Evolutionary conservation across 2,113 vertebrate genomes (phyloP).

Genomic region (Ornithorhynchus anatinus): DNA sequence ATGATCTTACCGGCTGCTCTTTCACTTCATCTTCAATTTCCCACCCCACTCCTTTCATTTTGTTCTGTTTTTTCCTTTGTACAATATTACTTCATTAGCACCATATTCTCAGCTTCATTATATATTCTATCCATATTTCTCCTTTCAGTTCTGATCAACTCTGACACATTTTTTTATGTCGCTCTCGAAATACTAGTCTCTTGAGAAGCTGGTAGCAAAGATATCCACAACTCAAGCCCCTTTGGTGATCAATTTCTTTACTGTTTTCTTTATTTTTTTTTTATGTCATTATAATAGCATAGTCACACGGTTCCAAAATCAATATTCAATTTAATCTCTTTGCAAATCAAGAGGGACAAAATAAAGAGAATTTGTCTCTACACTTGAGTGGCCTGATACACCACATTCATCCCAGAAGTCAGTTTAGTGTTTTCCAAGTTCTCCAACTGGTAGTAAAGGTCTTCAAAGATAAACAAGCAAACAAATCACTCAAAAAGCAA

Average conservation of each 20-base stretch:
- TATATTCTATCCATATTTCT: constrained; percentile 36
- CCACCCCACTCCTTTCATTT: constrained; percentile 12
- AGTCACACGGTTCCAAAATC: constrained; percentile 60
- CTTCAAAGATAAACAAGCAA: too few species aligned
- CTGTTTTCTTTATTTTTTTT: constrained; percentile 9
- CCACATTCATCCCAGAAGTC: neutral
- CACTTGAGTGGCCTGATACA: constrained; percentile 26
- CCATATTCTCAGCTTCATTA: constrained; percentile 26
- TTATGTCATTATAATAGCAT: constrained; percentile 45
- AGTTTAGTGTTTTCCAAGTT: neutral
- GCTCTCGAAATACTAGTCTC: neutral
- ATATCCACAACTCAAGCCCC: neutral
- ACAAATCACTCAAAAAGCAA: constrained; percentile 4
- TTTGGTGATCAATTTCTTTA: constrained; percentile 23
- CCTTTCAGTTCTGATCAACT: neutral
- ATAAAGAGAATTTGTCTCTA: constrained; percentile 50
- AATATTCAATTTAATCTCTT: constrained; percentile 62
- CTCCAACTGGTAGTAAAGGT: neutral
- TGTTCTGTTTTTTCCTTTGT: neutral
- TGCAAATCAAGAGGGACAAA: constrained; percentile 39
- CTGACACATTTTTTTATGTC: constrained; percentile 32
- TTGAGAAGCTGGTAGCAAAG: neutral
- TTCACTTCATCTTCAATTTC: constrained; percentile 27
- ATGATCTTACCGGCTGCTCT: neutral
- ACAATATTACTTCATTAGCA: constrained; percentile 46